Evolutionary conservation across 2,888 invertebrate genomes (phyloP), one percentile per base, ranked within the genome.

Genomic region (Epistrophe grossulariae): DNA sequence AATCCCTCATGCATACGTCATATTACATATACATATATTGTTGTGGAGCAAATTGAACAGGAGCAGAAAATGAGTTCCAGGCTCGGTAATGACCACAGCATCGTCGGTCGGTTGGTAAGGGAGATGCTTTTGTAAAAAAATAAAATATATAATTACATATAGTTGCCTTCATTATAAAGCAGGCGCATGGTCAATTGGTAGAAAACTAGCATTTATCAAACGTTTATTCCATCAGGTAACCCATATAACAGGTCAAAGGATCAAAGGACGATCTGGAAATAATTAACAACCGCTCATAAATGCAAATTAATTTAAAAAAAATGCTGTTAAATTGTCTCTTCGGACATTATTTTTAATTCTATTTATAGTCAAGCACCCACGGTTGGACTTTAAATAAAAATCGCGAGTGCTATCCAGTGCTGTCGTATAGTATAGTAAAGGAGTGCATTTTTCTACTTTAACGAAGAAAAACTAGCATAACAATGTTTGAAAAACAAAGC

Each of bases 301-400:
- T 85, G 78, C 78, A 85, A 85, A 85, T 85, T 79, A 78, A 79
- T 71, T 85, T 78, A 85, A 85, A 85, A n/a, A n/a, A 85, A 85
- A 79, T 59, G 74, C 77, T 85, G 74, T 82, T 78, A 81, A 78
- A 73, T 81, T 31, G 35, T 85, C 78, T 82, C 74, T 64, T 82
- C 78, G 78, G 81, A 66, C 52, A 85, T 78, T 85, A 81, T 81
- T 85, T 85, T 85, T 85, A 81, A 85, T 85, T 85, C 85, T 74
- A 81, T 85, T 85, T 81, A 81, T 73, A 68, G 78, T 79, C 52
- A 82, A 82, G 85, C 79, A 81, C n/a, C n/a, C n/a, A 1, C 4
- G 60, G 52, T 38, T 17, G 43, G 31, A 60, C 38, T 31, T 66
- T 35, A 35, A 35, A 35, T 24, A 50, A 9, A 35, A 35, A 35